Evolutionary conservation across 2,888 invertebrate genomes (phyloP), one percentile per base, ranked within the genome.

Genomic region (Perdita meconis): DNA sequence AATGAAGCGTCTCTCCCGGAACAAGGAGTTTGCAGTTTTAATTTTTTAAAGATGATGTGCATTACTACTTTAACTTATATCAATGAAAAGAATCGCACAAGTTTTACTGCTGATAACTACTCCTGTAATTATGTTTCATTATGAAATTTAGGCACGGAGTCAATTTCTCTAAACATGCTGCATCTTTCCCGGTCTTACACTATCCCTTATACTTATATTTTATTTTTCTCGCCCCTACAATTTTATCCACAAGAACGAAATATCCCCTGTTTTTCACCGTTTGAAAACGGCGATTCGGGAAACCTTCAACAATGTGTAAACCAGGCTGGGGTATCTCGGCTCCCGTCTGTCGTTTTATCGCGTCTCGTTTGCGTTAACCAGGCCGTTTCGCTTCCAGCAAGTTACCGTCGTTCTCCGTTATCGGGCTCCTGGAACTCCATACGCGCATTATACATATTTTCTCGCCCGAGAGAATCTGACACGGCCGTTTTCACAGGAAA

Each of bases 291-390:
- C 71, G 66, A 72, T 60, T 55, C 56, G 8, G 19, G 60, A 50
- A 60, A 50, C 59, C 40, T 60, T 24, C 36, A 50, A 67, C 67
- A 63, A 50, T 67, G 67, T 56, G 78, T 63, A 59, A 70, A 78
- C 61, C 55, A 57, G 24, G 30, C 44, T 26, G 24, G 36, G 51
- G 40, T 67, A 76, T 71, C 67, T 53, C 55, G 40, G 22, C 10
- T 24, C 19, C 10, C 40, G 55, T 50, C 63, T 19, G n/a, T 38
- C 61, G 34, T 69, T 80, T 79, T 80, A 75, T 75, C 67, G 73
- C 24, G 16, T 51, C 73, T 50, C 71, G 68, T 80, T 80, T 66
- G 36, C 75, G 80, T 80, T 80, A 78, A 72, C 80, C 75, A 57
- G 68, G 59, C 38, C 50, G 66, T 75, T 68, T 30, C 56, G 61